These are phyloP conservation scores for Autographa gamma DNA, from an alignment of 2,888 invertebrate species.

Conservation along the genomic window DNA sequence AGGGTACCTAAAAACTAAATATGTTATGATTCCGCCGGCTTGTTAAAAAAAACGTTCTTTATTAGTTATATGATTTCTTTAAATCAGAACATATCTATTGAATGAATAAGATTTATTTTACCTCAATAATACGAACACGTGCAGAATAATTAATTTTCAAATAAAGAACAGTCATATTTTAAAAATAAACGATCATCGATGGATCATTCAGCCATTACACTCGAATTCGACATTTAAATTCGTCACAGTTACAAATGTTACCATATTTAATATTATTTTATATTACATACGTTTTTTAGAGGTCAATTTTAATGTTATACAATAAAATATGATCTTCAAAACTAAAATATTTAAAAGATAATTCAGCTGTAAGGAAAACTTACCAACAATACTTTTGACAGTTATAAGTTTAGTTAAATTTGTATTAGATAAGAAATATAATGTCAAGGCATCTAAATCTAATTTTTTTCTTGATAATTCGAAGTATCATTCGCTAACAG, in stretches of 20 bases:
- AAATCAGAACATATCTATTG: too few relatives aligned
- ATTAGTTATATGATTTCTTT: too few relatives aligned
- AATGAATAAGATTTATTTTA: not conserved
- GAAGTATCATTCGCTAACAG: too few relatives aligned
- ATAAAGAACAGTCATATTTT: not conserved
- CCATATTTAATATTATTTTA: slow-evolving; percentile 16
- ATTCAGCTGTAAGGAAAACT: too few relatives aligned
- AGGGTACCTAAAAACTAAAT: too few relatives aligned
- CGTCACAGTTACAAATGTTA: slow-evolving; percentile 13
- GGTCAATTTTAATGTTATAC: slow-evolving; percentile 1
- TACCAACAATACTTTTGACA: too few relatives aligned
- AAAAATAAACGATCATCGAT: slow-evolving; percentile 1
- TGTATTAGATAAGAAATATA: too few relatives aligned
- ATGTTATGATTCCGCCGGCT: not conserved
- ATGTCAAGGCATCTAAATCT: too few relatives aligned
- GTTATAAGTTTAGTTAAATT: too few relatives aligned
- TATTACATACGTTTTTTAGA: slow-evolving; percentile 13
- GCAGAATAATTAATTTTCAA: not conserved
- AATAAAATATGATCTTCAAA: not conserved
- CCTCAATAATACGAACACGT: not conserved
- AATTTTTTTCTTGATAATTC: too few relatives aligned
- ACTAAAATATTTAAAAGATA: not conserved
- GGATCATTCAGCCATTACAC: slow-evolving; percentile 5
- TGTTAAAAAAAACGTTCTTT: not conserved
- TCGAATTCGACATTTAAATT: slow-evolving; percentile 22